A percentile compares a stretch with the other conserved stretches of the same genome.
Conservation (phyloP, 2,888 invertebrate genomes). For the Machimus rusticus region DNA sequence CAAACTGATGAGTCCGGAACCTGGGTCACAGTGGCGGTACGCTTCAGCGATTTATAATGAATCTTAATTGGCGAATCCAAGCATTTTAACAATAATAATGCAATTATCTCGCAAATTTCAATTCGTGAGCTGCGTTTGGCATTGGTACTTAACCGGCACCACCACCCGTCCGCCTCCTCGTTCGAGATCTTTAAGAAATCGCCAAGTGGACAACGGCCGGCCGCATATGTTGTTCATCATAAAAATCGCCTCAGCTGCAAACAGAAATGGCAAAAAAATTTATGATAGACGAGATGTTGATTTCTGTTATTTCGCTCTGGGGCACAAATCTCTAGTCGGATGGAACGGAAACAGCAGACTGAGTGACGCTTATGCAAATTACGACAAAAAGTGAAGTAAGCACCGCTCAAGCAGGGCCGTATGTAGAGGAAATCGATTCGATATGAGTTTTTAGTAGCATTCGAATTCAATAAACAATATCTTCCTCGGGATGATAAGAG, state of each 20-base stretch:
- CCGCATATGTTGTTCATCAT: background rate
- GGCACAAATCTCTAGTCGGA: background rate
- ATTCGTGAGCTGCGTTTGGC: background rate
- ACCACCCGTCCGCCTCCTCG: background rate
- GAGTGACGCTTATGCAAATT: background rate
- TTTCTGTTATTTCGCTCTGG: background rate
- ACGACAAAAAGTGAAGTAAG: background rate
- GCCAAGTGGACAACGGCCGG: background rate
- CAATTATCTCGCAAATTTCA: background rate
- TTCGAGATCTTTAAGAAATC: background rate
- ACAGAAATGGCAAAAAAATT: background rate
- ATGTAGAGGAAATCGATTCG: background rate
- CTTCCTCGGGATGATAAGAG: background rate
- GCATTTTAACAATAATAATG: conserved; percentile 7
- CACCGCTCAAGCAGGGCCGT: background rate
- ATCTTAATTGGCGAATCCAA: conserved; percentile 23
- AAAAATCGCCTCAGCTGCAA: background rate
- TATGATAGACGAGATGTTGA: background rate
- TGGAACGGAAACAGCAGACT: background rate
- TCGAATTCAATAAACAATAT: background rate
- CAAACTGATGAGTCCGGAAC: conserved; percentile 8
- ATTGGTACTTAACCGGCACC: background rate
- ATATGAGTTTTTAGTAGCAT: background rate
- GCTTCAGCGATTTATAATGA: conserved; percentile 18
- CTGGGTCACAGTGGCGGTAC: background rate